Base-by-base conservation (phyloP, 1,140 invertebrate species). In the Ceratina australensis region DNA sequence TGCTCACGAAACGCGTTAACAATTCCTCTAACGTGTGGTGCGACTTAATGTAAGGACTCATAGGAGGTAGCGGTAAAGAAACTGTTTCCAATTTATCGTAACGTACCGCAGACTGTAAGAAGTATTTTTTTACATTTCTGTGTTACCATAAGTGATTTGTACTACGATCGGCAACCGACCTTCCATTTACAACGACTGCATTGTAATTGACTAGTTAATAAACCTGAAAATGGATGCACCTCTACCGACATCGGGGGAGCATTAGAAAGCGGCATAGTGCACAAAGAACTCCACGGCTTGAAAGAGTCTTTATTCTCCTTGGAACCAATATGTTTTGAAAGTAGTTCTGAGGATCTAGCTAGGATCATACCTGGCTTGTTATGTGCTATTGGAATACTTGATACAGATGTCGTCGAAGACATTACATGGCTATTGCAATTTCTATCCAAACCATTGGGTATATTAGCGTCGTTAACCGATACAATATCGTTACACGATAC, bases 81-180 rank as follows among this genome's bases (percentile, higher is more conserved):
- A 98, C 93, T 87, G 96, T 97, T 89, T 98, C 97, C 87, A 98
- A 97, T 87, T 97, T 97, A 88, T 98, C 97, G 89, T 97, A 98
- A 20, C 95, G 95, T 15, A 98, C 95, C 0, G 96, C 95, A 84
- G 96, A 96, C 94, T 96, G 90, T 67, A 93, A 92, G 82, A 87
- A 89, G 72, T 47, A 66, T 61, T 13, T 52, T 54, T 12, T 78
- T 75, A 74, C 42, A 72, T 64, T 52, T 13, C 60, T 50, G n/a
- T 67, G 22, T 26, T 78, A 42, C 33, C 5, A 42, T n/a, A 22
- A 72, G 13, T 54, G 67, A 71, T 59, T 59, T 61, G 57, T 50
- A 49, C 54, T 22, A 67, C 20, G 50, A 26, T 60, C 28, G 20
- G 61, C 4, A 5, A 68, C 69, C 4, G 18, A 96, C 95, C 93